Conservation (phyloP, 2,888 invertebrate genomes). For the Monopis laevigella region DNA sequence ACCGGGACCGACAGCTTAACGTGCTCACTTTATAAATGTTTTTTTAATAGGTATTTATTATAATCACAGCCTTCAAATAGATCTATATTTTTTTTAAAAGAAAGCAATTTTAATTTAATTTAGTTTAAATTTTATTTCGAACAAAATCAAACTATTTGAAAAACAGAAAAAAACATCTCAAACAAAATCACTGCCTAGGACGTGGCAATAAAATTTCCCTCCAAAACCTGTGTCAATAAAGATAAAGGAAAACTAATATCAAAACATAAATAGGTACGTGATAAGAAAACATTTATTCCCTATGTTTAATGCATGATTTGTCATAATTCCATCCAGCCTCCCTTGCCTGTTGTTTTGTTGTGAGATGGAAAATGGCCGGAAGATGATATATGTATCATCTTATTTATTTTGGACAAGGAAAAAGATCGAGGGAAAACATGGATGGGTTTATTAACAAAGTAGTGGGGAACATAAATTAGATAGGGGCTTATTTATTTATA, state of each 20-base stretch:
- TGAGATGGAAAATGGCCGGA: slow-evolving; percentile 53
- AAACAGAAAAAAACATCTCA: too few relatives aligned
- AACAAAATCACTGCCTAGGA: too few relatives aligned
- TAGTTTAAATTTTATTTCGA: too few relatives aligned
- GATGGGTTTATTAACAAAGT: slow-evolving; percentile 51
- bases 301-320: slow-evolving; percentile 68
- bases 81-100: too few relatives aligned
- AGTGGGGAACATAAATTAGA: too few relatives aligned
- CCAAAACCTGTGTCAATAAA: slow-evolving; percentile 65
- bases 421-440: slow-evolving; percentile 37
- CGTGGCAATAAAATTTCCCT: slow-evolving; percentile 41
- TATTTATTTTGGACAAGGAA: slow-evolving; percentile 58
- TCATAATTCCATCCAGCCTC: slow-evolving; percentile 60
- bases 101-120: too few relatives aligned
- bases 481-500: too few relatives aligned
- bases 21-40: too few relatives aligned
- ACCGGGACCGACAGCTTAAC: too few relatives aligned
- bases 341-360: slow-evolving; percentile 59
- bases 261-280: slow-evolving; percentile 66
- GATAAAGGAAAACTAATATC: slow-evolving; percentile 67
- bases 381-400: slow-evolving; percentile 58
- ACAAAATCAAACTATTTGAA: too few relatives aligned
- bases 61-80: too few relatives aligned
- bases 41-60: too few relatives aligned
- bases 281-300: slow-evolving; percentile 69